Percentiles rank a stretch among this genome's conserved stretches.
Conservation (phyloP, 2,888 invertebrate genomes). For the Chorisops tibialis region DNA sequence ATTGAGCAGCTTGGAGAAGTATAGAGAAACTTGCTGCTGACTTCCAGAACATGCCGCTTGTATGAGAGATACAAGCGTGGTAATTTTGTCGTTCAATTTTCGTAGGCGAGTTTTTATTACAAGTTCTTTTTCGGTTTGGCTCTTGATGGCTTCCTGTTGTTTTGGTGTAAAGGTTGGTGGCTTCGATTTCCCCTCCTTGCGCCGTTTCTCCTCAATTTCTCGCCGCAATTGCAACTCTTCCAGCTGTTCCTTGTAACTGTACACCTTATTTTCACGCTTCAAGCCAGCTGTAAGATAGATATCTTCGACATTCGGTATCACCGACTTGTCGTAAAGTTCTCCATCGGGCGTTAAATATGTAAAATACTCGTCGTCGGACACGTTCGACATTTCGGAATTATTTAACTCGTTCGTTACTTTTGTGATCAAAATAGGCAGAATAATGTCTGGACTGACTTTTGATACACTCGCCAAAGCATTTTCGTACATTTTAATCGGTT, state of each 20-base stretch:
- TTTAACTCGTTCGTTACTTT: conserved; percentile 61
- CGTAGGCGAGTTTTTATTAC: conserved; percentile 68
- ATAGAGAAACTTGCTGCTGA: conserved; percentile 43
- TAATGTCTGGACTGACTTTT: conserved; percentile 60
- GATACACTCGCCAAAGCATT: conserved; percentile 72
- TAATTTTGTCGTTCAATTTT: conserved; percentile 54
- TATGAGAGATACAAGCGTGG: conserved; percentile 43
- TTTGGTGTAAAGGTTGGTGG: conserved; percentile 75
- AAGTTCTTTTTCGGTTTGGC: conserved; percentile 81
- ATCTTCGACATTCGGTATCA: conserved; percentile 57
- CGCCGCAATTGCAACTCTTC: conserved; percentile 90
- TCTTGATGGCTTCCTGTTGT: conserved; percentile 86
- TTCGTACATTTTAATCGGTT: conserved; percentile 57
- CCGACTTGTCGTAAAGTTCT: conserved; percentile 85
- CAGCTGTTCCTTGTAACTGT: conserved; percentile 94
- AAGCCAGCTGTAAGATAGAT: conserved; percentile 57
- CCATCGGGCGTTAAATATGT: conserved; percentile 83
- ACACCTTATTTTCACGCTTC: conserved; percentile 93
- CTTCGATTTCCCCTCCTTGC: conserved; percentile 73
- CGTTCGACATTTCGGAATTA: conserved; percentile 63
- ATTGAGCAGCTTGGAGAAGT: conserved; percentile 45
- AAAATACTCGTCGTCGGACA: conserved; percentile 77
- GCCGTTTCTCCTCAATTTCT: conserved; percentile 86
- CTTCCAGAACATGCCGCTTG: conserved; percentile 47
- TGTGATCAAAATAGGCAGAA: conserved; percentile 64